Evolutionary conservation across 2,113 vertebrate genomes (phyloP).

Genomic region (Miniopterus natalensis): DNA sequence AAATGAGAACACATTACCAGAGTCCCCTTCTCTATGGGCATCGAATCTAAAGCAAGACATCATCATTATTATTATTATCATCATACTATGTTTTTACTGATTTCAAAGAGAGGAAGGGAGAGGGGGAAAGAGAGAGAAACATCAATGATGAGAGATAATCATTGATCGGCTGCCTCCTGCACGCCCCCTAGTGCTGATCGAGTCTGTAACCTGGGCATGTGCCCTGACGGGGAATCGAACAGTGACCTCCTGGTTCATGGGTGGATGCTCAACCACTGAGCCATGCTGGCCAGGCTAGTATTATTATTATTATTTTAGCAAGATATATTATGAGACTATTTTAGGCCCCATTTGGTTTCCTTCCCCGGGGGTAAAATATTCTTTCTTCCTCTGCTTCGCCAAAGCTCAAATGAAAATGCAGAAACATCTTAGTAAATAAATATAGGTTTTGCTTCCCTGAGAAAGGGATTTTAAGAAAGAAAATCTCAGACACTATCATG

Average conservation of each 20-base stretch:
- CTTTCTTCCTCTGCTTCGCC: background rate
- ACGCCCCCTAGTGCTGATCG: too few species aligned
- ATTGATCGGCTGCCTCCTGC: too few species aligned
- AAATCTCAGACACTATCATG: background rate
- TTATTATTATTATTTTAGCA: background rate
- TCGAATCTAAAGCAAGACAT: conserved; percentile 38
- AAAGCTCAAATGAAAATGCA: background rate
- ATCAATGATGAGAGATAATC: too few species aligned
- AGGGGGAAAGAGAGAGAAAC: too few species aligned
- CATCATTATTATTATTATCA: background rate
- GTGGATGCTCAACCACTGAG: too few species aligned
- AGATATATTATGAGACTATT: background rate
- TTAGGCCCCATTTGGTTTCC: background rate
- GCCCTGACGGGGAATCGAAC: too few species aligned
- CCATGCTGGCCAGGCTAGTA: too few species aligned
- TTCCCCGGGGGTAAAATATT: background rate
- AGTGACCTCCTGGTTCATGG: too few species aligned
- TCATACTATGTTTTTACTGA: too few species aligned
- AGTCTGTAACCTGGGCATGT: too few species aligned
- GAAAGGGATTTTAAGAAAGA: conserved; percentile 18
- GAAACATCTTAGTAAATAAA: background rate
- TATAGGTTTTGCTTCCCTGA: background rate
- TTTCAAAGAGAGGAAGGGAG: too few species aligned
- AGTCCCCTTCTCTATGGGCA: background rate
- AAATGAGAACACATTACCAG: background rate